Evolutionary conservation across 2,888 invertebrate genomes (phyloP), one percentile per base, ranked within the genome.

Genomic region (Drosophila rubida): DNA sequence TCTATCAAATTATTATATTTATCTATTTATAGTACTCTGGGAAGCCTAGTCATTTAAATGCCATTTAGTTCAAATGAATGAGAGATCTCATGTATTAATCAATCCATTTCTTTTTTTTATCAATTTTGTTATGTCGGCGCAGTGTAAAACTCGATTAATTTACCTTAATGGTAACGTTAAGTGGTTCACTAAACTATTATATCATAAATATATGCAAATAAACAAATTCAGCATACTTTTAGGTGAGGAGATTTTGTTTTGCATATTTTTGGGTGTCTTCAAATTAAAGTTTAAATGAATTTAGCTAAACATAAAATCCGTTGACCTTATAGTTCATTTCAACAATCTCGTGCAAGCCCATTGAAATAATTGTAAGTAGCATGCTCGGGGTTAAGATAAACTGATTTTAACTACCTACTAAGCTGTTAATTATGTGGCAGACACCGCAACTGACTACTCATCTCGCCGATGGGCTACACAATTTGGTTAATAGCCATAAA

Each of bases 401-500:
- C 49, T 46, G 30, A 69, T 50, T 72, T 60, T 2, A 53, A 42
- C 7, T 2, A 39, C 16, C 48, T 55, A 37, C 49, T 22, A 37
- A 62, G 50, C 53, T 58, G 45, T 71, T 59, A 46, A 58, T 50
- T 50, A 32, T 25, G 48, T 41, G 9, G 37, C 25, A 37, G 19
- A 30, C 53, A 59, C 44, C 7, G 13, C 23, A 7, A 27, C 46
- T 8, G 13, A 5, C 16, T 27, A 35, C 19, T 49, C 22, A 46
- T 27, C 19, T 23, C 22, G 9, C 14, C 51, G 44, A 63, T 58
- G 51, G 57, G 30, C 35, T n/a, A 42, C 57, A 53, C 60, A 44
- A 55, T 70, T 76, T 70, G 6, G 48, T 25, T 66, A 69, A 76
- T 74, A 54, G 66, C 55, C 67, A 64, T 76, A 59, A 82, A 76